phyloP scores from a whole-genome alignment of 35 echinoderm and acorn worm species.

The Ophioderma brevispina region DNA sequence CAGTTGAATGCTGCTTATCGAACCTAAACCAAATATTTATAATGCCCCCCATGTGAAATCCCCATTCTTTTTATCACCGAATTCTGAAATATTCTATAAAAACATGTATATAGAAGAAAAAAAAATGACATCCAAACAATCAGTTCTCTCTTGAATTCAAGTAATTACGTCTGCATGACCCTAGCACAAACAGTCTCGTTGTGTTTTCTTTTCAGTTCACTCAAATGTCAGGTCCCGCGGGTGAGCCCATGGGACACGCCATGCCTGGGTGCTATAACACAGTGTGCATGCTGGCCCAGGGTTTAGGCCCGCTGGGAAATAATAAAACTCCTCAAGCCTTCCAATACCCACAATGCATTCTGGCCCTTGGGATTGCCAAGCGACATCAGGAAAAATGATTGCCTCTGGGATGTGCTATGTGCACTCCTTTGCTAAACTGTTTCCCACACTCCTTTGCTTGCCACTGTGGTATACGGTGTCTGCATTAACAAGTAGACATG shows the following conservation, averaged over 20 bases:
- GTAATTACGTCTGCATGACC: constrained; percentile 2
- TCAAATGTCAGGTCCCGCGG: not conserved
- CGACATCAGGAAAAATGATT: not conserved
- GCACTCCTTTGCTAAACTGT: not conserved
- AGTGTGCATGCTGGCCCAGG: not conserved
- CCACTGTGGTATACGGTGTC: no score
- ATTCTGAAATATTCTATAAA: not conserved
- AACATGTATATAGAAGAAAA: not conserved
- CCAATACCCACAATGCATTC: not conserved
- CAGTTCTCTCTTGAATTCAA: constrained; percentile 6
- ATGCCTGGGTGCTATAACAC: not conserved
- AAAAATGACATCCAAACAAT: not conserved
- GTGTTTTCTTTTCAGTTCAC: not conserved
- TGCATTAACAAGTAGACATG: no score
- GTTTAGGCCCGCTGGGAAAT: not conserved
- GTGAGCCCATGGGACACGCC: not conserved
- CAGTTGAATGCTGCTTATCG: no score
- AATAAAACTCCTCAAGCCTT: constrained; percentile 8
- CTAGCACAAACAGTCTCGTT: not conserved
- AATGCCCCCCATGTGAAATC: not conserved
- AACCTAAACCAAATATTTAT: not conserved
- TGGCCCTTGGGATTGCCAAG: not conserved
- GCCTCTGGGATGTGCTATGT: not conserved
- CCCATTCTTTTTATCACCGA: not conserved
- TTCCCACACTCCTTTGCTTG: not conserved